Evolutionary conservation across 2,888 invertebrate genomes (phyloP), one percentile per base, ranked within the genome.

Genomic region (Nipponacmea schrenckii): DNA sequence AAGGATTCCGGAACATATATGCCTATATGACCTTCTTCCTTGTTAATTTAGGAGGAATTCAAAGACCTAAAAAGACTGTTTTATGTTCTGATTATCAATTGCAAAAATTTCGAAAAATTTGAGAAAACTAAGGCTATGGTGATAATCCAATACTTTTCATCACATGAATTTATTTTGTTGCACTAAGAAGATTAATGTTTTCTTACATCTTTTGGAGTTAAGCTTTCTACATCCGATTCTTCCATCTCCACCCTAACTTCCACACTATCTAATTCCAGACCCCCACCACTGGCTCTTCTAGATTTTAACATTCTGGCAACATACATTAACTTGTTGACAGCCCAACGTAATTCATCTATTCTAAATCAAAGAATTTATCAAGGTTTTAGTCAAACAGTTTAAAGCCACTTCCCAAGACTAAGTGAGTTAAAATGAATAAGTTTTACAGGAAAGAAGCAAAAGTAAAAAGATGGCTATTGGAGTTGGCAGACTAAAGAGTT

Each of bases 171-270:
- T n/a, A n/a, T n/a, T n/a, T 39, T 39, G 39, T 5, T 39, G 8
- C 8, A 39, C 39, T 39, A 39, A 39, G 39, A 5, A 39, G 10
- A 39, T 39, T 39, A 24, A 17, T 20, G 48, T 14, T 26, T 12
- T 65, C 76, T 69, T 71, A 85, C 84, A 76, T 84, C 79, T 80
- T 86, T 86, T n/a, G 84, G 86, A 24, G 84, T 80, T 12, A 86
- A 82, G 69, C 85, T 82, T 69, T 85, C 82, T 15, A 87, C 82
- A 65, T 82, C 77, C 15, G 82, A 81, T 66, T 86, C 84, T 46
- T 83, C 83, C 69, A 89, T 83, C 76, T 87, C 85, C 39, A 88
- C 84, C 70, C 85, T 84, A 15, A 88, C 87, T 76, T 89, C 89
- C 4, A 85, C 81, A 68, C 88, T 87, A 74, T 89, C 88, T 48